These are phyloP conservation scores for Trinectes maculatus DNA, from an alignment of 2,113 vertebrate genomes.

Conservation along the genomic window DNA sequence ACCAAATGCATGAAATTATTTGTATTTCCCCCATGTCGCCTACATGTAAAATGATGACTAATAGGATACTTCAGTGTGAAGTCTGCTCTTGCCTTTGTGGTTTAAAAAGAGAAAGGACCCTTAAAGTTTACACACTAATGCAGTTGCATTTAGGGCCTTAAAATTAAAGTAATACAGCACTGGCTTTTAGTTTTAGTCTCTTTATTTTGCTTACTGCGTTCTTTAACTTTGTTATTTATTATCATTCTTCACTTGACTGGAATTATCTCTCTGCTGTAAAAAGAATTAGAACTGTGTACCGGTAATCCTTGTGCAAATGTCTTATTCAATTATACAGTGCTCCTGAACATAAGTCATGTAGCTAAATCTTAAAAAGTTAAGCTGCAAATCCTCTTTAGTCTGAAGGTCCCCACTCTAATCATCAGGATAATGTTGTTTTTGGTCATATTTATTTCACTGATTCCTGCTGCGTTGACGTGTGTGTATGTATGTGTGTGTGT, in stretches of 20 bases:
- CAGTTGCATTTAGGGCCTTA: slow-evolving; percentile 5
- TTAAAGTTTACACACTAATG: slow-evolving; percentile 2
- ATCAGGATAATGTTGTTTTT: slow-evolving; percentile 83
- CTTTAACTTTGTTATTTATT: slow-evolving; percentile 45
- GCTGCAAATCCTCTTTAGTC: slow-evolving; percentile 86
- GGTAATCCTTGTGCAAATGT: slow-evolving; percentile 82
- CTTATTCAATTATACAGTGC: slow-evolving; percentile 83
- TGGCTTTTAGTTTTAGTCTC: slow-evolving; percentile 18
- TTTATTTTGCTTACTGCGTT: slow-evolving; percentile 33
- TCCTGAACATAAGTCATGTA: slow-evolving; percentile 82
- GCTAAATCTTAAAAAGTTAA: slow-evolving; percentile 86
- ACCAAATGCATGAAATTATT: neutral
- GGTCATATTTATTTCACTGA: slow-evolving; percentile 76
- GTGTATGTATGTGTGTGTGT: neutral
- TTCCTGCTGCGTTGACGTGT: slow-evolving; percentile 75
- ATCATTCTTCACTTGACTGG: slow-evolving; percentile 55
- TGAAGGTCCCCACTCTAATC: slow-evolving; percentile 79
- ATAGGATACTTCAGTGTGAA: slow-evolving; percentile 2
- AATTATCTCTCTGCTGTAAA: slow-evolving; percentile 64
- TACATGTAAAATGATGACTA: slow-evolving; percentile 12
- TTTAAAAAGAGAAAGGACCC: neutral
- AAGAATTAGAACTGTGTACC: slow-evolving; percentile 68
- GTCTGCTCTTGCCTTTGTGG: slow-evolving; percentile 11
- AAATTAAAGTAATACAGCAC: slow-evolving; percentile 22
- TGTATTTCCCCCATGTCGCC: too few relatives aligned